Percentiles rank a stretch among this genome's conserved stretches.
phyloP scores from a whole-genome alignment of 2,797 vertebrate species.

The Emydoidea blandingii region DNA sequence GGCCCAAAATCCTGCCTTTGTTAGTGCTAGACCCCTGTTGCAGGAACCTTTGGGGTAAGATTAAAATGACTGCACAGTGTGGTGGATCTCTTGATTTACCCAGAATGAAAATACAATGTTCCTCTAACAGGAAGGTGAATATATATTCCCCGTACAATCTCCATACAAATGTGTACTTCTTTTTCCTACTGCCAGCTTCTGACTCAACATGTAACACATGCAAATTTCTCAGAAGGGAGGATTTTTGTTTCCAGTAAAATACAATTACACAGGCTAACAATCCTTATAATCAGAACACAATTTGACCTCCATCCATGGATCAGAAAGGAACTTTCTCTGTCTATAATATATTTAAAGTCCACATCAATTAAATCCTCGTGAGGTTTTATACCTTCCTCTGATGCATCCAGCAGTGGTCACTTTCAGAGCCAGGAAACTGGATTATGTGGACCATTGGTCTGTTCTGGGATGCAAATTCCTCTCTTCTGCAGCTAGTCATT shows the following conservation, averaged over 20 bases:
- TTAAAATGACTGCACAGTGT: background rate
- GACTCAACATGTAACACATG: background rate
- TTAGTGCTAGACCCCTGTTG: background rate
- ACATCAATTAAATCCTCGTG: background rate
- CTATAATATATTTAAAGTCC: background rate
- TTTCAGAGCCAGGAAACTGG: background rate
- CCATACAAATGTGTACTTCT: background rate
- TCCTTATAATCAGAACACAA: background rate
- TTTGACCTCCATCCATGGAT: background rate
- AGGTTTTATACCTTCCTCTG: background rate
- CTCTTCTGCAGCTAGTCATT: background rate
- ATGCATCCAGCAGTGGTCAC: background rate
- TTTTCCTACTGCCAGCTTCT: background rate
- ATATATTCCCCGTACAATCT: background rate
- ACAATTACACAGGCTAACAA: background rate
- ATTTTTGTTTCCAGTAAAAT: background rate
- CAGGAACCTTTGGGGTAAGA: background rate
- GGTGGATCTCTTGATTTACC: background rate
- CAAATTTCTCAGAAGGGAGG: background rate
- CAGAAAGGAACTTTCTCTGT: background rate
- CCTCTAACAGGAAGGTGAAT: background rate
- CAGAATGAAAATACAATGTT: background rate
- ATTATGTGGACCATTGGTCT: background rate
- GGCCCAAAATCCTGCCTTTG: background rate
- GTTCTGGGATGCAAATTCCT: background rate